Evolutionary conservation across 2,113 vertebrate genomes (phyloP), one percentile per base, ranked within the genome.

Genomic region (Aramus guarauna): DNA sequence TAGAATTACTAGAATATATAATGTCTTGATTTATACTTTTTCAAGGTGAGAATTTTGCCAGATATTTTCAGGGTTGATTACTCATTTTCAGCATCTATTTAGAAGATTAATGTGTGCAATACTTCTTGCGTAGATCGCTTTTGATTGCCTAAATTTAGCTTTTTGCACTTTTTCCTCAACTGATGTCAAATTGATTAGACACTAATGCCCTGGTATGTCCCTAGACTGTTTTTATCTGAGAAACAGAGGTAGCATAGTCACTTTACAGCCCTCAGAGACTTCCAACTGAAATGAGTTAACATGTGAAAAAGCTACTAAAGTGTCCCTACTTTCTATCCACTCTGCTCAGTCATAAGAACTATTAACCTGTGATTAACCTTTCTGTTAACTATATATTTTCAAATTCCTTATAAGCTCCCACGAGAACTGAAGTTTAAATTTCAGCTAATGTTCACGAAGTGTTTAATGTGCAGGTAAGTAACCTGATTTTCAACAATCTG

Each of bases 261-360:
- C 64, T 93, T 94, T 85, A 56, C 34, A 88, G 24, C 27, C 88
- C n/a, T 94, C 30, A 78, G 95, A 96, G 88, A 69, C 43, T 93
- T 89, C 17, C 8, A 81, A n/a, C 20, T 96, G 53, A 96, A 96
- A 91, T 73, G 48, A 95, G 30, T 55, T 92, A 92, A 96, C 20
- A 39, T 66, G 71, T 81, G 58, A 75, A 94, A 68, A 82, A 64
- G 17, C 9, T 77, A 13, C 30, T 82, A 69, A 95, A 76, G 23
- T 80, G 20, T 73, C 36, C 23, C 29, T 85, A 29, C 15, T 81
- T 92, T 89, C 56, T 67, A 23, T 82, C 30, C 48, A 63, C 12
- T 71, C 26, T 67, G 10, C n/a, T 94, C 60, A 88, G 17, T 74
- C 47, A 66, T 78, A 87, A 81, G 79, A 90, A 85, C 88, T 75